Conservation (phyloP, 2,888 invertebrate species). For the Sylvicola fuscatus region DNA sequence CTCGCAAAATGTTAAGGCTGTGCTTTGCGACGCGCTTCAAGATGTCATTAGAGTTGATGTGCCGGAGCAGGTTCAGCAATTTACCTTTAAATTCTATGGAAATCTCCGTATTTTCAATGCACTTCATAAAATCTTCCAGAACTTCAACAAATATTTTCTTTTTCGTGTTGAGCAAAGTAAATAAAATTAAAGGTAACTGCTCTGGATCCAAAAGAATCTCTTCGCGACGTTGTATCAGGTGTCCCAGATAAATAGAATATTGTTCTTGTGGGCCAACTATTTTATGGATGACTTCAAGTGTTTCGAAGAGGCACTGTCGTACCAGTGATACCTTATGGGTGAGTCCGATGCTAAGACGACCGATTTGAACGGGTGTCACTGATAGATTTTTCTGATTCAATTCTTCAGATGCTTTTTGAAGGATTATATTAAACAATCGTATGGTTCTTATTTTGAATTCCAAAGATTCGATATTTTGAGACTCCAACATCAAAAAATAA, state of each 20-base stretch:
- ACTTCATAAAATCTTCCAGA: too few relatives aligned
- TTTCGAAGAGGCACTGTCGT: conserved; percentile 32
- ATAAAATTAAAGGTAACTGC: conserved; percentile 40
- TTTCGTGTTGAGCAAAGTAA: conserved; percentile 27
- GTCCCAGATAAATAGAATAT: conserved; percentile 9
- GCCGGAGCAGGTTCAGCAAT: too few relatives aligned
- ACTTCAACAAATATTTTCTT: too few relatives aligned
- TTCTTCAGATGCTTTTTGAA: conserved; percentile 8
- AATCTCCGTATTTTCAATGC: too few relatives aligned
- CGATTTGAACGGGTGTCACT: too few relatives aligned
- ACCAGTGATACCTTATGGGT: conserved; percentile 19
- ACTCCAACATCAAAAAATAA: conserved; percentile 31
- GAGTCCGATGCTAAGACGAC: too few relatives aligned
- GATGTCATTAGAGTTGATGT: too few relatives aligned
- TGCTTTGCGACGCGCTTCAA: too few relatives aligned
- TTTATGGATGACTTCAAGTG: conserved; percentile 24
- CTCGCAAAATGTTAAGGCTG: too few relatives aligned
- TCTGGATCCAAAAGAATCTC: conserved; percentile 45
- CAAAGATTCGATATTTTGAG: conserved; percentile 5
- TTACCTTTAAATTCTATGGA: too few relatives aligned
- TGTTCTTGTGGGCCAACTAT: conserved; percentile 6
- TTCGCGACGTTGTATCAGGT: conserved; percentile 20
- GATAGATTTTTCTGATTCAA: not conserved
- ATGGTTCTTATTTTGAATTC: conserved; percentile 29
- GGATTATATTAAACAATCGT: conserved; percentile 13